These are phyloP conservation scores for Micronycteris hirsuta DNA, from an alignment of 2,113 vertebrate species.

Conservation along the genomic window DNA sequence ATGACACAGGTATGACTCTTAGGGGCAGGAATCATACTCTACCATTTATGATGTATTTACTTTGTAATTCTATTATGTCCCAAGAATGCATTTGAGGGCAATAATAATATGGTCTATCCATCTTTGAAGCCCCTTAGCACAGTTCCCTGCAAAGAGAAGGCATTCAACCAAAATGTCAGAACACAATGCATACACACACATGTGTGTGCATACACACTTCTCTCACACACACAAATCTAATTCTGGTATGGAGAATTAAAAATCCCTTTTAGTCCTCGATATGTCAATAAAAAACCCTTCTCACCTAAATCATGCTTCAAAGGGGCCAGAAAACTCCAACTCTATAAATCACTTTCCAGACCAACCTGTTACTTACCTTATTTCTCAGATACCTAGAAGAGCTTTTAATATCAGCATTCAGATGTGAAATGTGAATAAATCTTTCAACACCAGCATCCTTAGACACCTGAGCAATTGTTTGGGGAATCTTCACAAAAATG, in stretches of 20 bases:
- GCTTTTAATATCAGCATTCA: conserved; percentile 94
- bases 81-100: not conserved
- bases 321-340: not conserved
- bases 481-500: conserved; percentile 89
- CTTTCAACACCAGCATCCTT: conserved; percentile 90
- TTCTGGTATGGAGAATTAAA: not conserved
- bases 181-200: not conserved
- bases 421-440: conserved; percentile 93
- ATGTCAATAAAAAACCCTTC: not conserved
- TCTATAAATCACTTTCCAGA: not conserved
- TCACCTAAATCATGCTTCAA: not conserved
- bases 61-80: not conserved
- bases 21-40: not conserved
- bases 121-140: not conserved
- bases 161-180: not conserved
- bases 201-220: too few relatives aligned
- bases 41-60: not conserved
- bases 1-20: not conserved
- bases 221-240: not conserved
- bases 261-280: not conserved
- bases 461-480: conserved; percentile 84
- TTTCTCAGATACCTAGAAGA: conserved; percentile 92
- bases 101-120: not conserved
- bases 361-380: conserved; percentile 84
- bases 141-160: not conserved